These are phyloP conservation scores for Vesta saturnalis DNA, from an alignment of 2,888 invertebrate genomes.

Conservation along the genomic window DNA sequence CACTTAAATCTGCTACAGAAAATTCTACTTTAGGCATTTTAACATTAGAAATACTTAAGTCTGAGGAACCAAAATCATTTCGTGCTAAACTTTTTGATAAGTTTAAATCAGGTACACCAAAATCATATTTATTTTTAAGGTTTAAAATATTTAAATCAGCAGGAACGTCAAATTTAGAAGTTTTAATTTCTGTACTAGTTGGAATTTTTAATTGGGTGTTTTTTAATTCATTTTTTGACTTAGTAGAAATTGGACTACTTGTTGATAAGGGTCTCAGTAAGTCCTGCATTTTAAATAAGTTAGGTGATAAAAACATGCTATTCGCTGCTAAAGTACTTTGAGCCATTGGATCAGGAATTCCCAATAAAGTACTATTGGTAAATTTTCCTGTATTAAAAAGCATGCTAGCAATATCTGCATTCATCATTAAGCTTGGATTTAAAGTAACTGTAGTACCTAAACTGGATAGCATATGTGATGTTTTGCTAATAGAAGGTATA, in stretches of 20 bases:
- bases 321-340: slow-evolving; percentile 79
- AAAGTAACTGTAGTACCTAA: slow-evolving; percentile 60
- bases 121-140: slow-evolving; percentile 64
- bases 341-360: slow-evolving; percentile 80
- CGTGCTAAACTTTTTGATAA: slow-evolving; percentile 52
- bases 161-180: slow-evolving; percentile 65
- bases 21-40: slow-evolving; percentile 63
- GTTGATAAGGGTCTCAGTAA: slow-evolving; percentile 69
- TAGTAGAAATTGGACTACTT: slow-evolving; percentile 64
- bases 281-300: slow-evolving; percentile 76
- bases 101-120: slow-evolving; percentile 60
- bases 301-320: slow-evolving; percentile 81
- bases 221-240: slow-evolving; percentile 47
- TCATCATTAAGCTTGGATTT: slow-evolving; percentile 71
- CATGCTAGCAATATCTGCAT: slow-evolving; percentile 73
- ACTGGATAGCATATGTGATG: slow-evolving; percentile 53
- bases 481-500: slow-evolving; percentile 63
- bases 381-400: slow-evolving; percentile 74
- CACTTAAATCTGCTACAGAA: slow-evolving; percentile 62
- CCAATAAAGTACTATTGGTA: slow-evolving; percentile 68
- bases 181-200: slow-evolving; percentile 53
- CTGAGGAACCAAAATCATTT: slow-evolving; percentile 49
- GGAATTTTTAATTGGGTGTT: slow-evolving; percentile 54
- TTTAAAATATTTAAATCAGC: slow-evolving; percentile 66
- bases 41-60: slow-evolving; percentile 52